Evolutionary conservation across 2,113 vertebrate genomes (phyloP).

Genomic region (Mustelus asterias): DNA sequence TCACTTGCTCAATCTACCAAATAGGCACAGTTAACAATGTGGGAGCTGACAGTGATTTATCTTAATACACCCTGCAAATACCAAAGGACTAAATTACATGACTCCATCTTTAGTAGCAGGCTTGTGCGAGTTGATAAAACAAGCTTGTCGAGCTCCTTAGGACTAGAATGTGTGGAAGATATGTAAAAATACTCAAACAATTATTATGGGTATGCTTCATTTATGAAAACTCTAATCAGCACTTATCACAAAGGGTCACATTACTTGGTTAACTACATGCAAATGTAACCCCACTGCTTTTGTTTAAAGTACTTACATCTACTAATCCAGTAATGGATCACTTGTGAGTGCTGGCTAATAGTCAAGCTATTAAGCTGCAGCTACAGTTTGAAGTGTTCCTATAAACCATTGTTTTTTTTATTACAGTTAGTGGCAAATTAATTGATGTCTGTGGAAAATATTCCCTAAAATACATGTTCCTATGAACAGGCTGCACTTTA

Average conservation of each 20-base stretch:
- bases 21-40: not conserved
- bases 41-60: not conserved
- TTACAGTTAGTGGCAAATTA: not conserved
- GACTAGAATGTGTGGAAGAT: not conserved
- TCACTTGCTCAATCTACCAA: not conserved
- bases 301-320: slow-evolving; percentile 28
- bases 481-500: not conserved
- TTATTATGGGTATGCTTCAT: not conserved
- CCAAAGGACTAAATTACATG: not conserved
- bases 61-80: not conserved
- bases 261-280: slow-evolving; percentile 28
- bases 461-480: not conserved
- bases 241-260: not conserved
- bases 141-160: no score
- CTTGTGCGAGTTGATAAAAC: not conserved
- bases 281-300: slow-evolving; percentile 20
- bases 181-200: slow-evolving; percentile 19
- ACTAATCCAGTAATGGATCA: slow-evolving; percentile 28
- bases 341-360: not conserved
- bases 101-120: not conserved
- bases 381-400: not conserved
- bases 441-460: not conserved
- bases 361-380: not conserved
- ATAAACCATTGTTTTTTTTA: not conserved
- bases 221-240: slow-evolving; percentile 18